Conservation (phyloP, 1,140 invertebrate species). For the Zaprionus camerounensis region DNA sequence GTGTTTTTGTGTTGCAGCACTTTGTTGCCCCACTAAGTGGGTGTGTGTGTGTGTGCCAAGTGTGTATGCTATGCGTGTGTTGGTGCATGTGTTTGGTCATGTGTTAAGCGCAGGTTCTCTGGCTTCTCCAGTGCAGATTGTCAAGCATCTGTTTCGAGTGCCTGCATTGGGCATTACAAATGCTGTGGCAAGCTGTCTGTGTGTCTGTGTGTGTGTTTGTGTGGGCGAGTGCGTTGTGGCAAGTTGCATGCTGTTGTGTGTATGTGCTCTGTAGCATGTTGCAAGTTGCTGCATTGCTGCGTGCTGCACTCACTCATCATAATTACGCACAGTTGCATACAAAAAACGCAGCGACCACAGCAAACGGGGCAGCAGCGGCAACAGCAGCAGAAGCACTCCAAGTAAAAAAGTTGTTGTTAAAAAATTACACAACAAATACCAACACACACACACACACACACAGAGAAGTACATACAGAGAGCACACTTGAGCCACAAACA, state of each 20-base stretch:
- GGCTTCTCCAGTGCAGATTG: slow-evolving; percentile 35
- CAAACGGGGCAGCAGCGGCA: slow-evolving; percentile 40
- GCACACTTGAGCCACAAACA: slow-evolving; percentile 69
- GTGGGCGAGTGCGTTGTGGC: slow-evolving; percentile 48
- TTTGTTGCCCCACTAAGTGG: neutral
- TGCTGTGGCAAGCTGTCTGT: slow-evolving; percentile 62
- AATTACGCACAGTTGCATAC: slow-evolving; percentile 76
- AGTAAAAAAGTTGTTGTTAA: slow-evolving; percentile 77
- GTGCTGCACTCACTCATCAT: slow-evolving; percentile 66
- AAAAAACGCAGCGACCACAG: slow-evolving; percentile 41
- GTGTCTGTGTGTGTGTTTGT: slow-evolving; percentile 48
- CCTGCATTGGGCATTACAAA: slow-evolving; percentile 67
- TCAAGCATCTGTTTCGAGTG: slow-evolving; percentile 62
- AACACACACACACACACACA: slow-evolving; percentile 26
- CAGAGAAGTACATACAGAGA: slow-evolving; percentile 26
- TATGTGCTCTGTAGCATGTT: slow-evolving; percentile 47
- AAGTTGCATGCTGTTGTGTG: slow-evolving; percentile 53
- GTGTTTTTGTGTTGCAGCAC: slow-evolving; percentile 7
- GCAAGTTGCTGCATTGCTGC: slow-evolving; percentile 37
- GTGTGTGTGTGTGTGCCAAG: neutral
- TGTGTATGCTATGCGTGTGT: neutral
- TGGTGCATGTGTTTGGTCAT: slow-evolving; percentile 22
- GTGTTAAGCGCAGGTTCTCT: slow-evolving; percentile 45
- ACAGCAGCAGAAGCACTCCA: slow-evolving; percentile 54
- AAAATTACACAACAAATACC: slow-evolving; percentile 72